Evolutionary conservation across 2,113 vertebrate genomes (phyloP), one percentile per base, ranked within the genome.

Genomic region (Epinephelus lanceolatus): DNA sequence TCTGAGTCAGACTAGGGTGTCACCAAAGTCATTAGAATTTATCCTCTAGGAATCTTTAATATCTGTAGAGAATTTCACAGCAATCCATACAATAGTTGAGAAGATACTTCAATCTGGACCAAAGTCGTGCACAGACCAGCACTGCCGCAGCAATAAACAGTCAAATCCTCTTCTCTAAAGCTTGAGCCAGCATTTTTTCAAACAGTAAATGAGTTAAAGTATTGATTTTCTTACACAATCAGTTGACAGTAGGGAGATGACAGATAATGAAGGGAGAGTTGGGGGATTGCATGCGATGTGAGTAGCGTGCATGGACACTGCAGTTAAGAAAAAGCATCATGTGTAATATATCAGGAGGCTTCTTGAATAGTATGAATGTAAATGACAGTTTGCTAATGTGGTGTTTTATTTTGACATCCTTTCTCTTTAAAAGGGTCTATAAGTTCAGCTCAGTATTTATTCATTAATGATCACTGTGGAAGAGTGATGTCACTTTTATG

Each of bases 401-500:
- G 13, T 42, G 4, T 30, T 69, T 70, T 63, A 19, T 45, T 53
- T 55, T 63, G 21, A 47, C 37, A 13, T 45, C 25, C 15, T 2
- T 69, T 63, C n/a, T 57, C 40, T 42, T 69, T 13, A 4, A 68
- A 45, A 73, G 21, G 25, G 59, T 68, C 23, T 23, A 53, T 6
- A 19, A 40, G 5, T 86, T 62, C 33, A 81, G 60, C 51, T 74
- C 27, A 59, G 47, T 42, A 8, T 76, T 47, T 25, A 18, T 73
- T 51, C 47, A 5, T 40, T 80, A 52, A n/a, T 60, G 59, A 67
- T 60, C 0, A 69, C 52, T 83, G 60, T n/a, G 49, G 17, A 67
- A 60, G 45, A 59, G 55, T 75, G 80, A 86, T 12, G 27, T 86
- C 57, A 83, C 27, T 61, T 71, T 23, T 37, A 3, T 62, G 25